phyloP scores from a whole-genome alignment of 2,888 invertebrate species.

The Crocallis elinguaria region DNA sequence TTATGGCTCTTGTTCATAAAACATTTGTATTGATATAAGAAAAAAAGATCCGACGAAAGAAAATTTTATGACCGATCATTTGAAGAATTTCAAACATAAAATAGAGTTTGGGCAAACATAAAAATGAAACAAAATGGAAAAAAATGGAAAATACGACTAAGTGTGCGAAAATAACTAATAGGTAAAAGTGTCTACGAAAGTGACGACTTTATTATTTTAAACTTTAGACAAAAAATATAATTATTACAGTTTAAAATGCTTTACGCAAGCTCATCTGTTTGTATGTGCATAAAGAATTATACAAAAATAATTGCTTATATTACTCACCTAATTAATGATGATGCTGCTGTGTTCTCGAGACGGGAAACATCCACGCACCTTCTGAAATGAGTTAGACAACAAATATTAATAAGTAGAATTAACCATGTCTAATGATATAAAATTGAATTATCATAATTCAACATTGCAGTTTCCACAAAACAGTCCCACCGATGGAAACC shows the following conservation, averaged over 20 bases:
- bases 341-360: slow-evolving; percentile 13
- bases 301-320: not conserved
- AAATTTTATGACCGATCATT: slow-evolving; percentile 18
- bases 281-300: too few species aligned
- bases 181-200: not conserved
- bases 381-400: slow-evolving; percentile 55
- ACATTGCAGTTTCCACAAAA: slow-evolving; percentile 47
- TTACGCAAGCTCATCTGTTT: too few species aligned
- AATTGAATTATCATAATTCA: slow-evolving; percentile 29
- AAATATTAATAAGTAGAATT: slow-evolving; percentile 29
- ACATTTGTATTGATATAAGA: slow-evolving; percentile 24
- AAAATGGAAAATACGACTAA: not conserved
- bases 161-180: not conserved
- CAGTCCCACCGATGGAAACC: slow-evolving; percentile 61
- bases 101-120: slow-evolving; percentile 8
- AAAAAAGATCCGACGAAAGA: slow-evolving; percentile 20
- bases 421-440: slow-evolving; percentile 8
- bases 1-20: slow-evolving; percentile 33
- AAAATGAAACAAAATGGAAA: slow-evolving; percentile 1
- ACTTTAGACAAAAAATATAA: too few species aligned
- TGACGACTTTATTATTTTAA: too few species aligned
- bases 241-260: too few species aligned
- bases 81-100: slow-evolving; percentile 15
- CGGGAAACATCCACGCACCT: slow-evolving; percentile 30
- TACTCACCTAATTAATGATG: slow-evolving; percentile 38